Evolutionary conservation across 2,797 vertebrate genomes (phyloP), one percentile per base, ranked within the genome.

Genomic region (Steatocranus sp.): DNA sequence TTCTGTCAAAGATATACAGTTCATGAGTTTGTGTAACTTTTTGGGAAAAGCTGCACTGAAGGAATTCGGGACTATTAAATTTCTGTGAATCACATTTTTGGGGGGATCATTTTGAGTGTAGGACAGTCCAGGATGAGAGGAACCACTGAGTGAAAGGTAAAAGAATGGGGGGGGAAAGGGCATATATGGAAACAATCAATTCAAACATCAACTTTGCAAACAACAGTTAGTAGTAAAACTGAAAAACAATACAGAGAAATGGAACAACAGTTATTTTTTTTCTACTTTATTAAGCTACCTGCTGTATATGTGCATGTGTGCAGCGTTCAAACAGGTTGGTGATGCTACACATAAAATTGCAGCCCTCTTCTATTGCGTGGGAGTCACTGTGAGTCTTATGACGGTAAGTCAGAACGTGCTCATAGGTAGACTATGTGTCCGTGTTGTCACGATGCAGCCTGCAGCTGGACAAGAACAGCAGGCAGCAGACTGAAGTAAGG

Each of bases 141-240:
- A 66, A 38, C n/a, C 34, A 34, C 34, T 23, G 11, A 41, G 2
- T 38, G n/a, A 41, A 66, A 61, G 10, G 30, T 61, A 5, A 61
- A 61, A 61, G 30, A 34, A 61, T 11, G 3, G 14, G 27, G 23
- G 8, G 48, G 11, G 25, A 2, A 3, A 27, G 17, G 56, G 30
- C 4, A 34, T 61, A 61, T 11, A 61, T 11, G 17, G 0, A 25
- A 25, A 66, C 20, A 0, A 41, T 68, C 0, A 10, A 23, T 41
- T 10, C 32, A 66, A 66, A 66, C n/a, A 41, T 41, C 61, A 68
- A 8, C 20, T 41, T 1, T 25, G 8, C 36, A 41, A 41, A 41
- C 36, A 68, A 10, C 36, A 41, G n/a, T 68, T 68, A 68, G 8
- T 41, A 25, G 8, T 68, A 68, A 66, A 66, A 15, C 34, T 38